Evolutionary conservation across 2,113 vertebrate species (phyloP).

Genomic region (Scophthalmus maximus): DNA sequence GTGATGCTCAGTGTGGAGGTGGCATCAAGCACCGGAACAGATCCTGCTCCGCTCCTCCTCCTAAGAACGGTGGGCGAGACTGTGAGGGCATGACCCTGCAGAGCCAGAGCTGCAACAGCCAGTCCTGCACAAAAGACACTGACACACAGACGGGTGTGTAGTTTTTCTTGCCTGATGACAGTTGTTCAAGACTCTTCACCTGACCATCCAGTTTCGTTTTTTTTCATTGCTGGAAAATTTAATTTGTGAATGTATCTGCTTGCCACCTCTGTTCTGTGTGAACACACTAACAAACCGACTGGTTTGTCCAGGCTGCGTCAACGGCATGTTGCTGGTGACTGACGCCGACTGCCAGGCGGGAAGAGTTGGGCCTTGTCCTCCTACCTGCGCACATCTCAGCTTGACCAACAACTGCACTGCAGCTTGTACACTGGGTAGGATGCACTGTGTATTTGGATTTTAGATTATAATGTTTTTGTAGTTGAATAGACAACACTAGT

Average conservation of each 20-base stretch:
- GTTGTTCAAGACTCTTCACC: background rate
- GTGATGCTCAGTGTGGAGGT: constrained; percentile 86
- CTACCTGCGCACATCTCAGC: constrained; percentile 83
- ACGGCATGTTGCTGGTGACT: constrained; percentile 79
- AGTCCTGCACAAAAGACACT: constrained; percentile 77
- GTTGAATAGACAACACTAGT: background rate
- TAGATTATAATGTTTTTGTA: background rate
- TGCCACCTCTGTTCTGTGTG: background rate
- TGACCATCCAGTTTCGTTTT: background rate
- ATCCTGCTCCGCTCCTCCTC: constrained; percentile 86
- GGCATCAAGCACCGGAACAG: constrained; percentile 83
- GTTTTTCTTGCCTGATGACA: background rate
- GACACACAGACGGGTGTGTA: constrained; percentile 72
- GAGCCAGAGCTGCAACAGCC: constrained; percentile 84
- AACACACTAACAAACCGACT: background rate
- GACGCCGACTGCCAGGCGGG: constrained; percentile 79
- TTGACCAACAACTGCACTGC: constrained; percentile 77
- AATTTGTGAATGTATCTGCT: background rate
- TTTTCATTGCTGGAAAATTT: background rate
- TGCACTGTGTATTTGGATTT: too few species aligned
- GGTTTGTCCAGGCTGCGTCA: constrained; percentile 79
- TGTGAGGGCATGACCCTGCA: constrained; percentile 85
- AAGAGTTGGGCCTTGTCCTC: constrained; percentile 80
- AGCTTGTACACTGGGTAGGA: constrained; percentile 83
- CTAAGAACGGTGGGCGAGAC: constrained; percentile 87